A percentile compares a stretch with the other conserved stretches of the same genome.
phyloP scores from a whole-genome alignment of 2,797 vertebrate species.

The Argya squamiceps region DNA sequence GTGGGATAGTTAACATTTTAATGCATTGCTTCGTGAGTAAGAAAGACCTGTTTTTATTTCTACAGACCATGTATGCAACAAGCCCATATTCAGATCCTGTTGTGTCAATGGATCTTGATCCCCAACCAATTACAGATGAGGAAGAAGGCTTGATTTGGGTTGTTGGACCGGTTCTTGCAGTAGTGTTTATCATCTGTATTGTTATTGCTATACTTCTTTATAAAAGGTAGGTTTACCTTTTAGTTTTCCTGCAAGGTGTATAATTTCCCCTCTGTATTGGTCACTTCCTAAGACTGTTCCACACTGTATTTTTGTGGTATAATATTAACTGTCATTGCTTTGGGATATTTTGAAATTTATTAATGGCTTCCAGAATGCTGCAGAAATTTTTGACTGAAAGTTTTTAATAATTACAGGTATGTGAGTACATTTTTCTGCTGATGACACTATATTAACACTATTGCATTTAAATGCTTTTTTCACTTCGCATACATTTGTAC shows the following conservation, averaged over 20 bases:
- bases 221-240: slow-evolving; percentile 88
- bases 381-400: not conserved
- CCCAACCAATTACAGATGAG: slow-evolving; percentile 97
- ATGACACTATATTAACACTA: not conserved
- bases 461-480: not conserved
- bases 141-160: slow-evolving; percentile 99
- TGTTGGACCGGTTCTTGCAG: slow-evolving; percentile 96
- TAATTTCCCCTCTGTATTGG: not conserved
- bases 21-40: not conserved
- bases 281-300: not conserved
- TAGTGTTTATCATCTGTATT: slow-evolving; percentile 99
- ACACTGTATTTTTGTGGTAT: not conserved
- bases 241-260: not conserved
- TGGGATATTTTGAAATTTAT: not conserved
- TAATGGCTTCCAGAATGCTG: not conserved
- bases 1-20: not conserved
- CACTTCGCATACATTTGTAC: not conserved
- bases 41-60: not conserved
- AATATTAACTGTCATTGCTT: not conserved
- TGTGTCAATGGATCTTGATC: slow-evolving; percentile 94
- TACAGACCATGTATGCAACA: slow-evolving; percentile 95
- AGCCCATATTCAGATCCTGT: slow-evolving; percentile 97
- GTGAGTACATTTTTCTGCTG: not conserved
- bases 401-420: not conserved
- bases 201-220: slow-evolving; percentile 99